phyloP scores from a whole-genome alignment of 2,888 invertebrate species.

The Xylocampa areola region DNA sequence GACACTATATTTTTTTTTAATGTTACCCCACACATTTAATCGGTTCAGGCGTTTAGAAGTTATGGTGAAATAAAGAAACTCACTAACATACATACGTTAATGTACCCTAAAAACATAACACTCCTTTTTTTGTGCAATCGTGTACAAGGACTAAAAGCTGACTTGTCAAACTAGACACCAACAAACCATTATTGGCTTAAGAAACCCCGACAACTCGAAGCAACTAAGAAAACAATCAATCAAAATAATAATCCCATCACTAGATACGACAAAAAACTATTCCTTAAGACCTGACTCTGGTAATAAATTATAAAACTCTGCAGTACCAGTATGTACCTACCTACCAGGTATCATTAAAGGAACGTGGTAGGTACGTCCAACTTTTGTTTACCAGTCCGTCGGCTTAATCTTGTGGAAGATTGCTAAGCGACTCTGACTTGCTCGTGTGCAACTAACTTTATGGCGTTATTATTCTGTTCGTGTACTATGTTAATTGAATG shows the following conservation, averaged over 20 bases:
- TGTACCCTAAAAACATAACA: too few species aligned
- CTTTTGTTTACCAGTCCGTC: conserved; percentile 64
- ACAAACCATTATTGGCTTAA: too few species aligned
- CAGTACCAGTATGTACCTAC: conserved; percentile 38
- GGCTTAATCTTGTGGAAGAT: conserved; percentile 69
- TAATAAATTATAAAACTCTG: conserved; percentile 53
- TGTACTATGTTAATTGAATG: conserved; percentile 54
- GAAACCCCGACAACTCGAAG: too few species aligned
- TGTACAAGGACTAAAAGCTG: too few species aligned
- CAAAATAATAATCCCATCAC: background rate
- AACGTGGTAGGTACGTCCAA: conserved; percentile 36
- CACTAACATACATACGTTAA: too few species aligned
- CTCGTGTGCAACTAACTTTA: conserved; percentile 52
- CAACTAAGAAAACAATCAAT: too few species aligned
- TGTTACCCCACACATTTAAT: too few species aligned
- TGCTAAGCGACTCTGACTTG: conserved; percentile 49
- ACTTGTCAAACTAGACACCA: too few species aligned
- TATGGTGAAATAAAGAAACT: too few species aligned
- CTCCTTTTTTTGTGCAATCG: too few species aligned
- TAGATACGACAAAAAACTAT: conserved; percentile 8
- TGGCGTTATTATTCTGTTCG: conserved; percentile 56
- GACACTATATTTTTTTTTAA: too few species aligned
- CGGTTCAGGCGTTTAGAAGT: too few species aligned
- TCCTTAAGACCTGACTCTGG: conserved; percentile 13
- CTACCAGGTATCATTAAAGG: conserved; percentile 50